Conservation (phyloP, 2,797 vertebrate species). For the Eulemur coronatus region DNA sequence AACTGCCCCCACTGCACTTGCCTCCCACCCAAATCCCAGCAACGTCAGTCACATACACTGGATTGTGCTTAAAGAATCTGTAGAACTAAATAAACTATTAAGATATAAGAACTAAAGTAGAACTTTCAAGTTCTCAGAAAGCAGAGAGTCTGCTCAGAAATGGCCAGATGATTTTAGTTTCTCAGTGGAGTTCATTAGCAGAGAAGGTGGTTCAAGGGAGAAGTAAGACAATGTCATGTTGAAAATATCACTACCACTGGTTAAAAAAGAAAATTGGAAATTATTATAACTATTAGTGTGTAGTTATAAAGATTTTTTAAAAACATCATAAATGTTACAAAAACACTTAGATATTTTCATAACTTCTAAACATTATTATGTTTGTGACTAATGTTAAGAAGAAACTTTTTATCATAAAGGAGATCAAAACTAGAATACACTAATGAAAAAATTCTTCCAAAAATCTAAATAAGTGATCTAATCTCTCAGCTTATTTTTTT, state of each 20-base stretch:
- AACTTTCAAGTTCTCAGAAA: not conserved
- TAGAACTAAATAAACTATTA: not conserved
- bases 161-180: not conserved
- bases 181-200: not conserved
- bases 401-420: not conserved
- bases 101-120: not conserved
- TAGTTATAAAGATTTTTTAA: constrained; percentile 19
- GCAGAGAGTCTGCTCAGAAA: not conserved
- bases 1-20: not conserved
- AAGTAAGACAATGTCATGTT: not conserved
- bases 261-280: constrained; percentile 16
- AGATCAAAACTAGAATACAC: constrained; percentile 7
- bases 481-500: not conserved
- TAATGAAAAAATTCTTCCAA: constrained; percentile 34
- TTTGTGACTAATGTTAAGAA: constrained; percentile 12
- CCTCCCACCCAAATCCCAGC: not conserved
- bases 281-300: not conserved
- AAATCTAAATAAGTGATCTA: not conserved
- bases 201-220: not conserved
- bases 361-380: constrained; percentile 26
- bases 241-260: not conserved
- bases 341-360: constrained; percentile 43
- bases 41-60: not conserved
- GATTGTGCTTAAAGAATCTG: not conserved
- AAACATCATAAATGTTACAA: not conserved